phyloP scores from a whole-genome alignment of 2,888 invertebrate species.

The Zootermopsis nevadensis region DNA sequence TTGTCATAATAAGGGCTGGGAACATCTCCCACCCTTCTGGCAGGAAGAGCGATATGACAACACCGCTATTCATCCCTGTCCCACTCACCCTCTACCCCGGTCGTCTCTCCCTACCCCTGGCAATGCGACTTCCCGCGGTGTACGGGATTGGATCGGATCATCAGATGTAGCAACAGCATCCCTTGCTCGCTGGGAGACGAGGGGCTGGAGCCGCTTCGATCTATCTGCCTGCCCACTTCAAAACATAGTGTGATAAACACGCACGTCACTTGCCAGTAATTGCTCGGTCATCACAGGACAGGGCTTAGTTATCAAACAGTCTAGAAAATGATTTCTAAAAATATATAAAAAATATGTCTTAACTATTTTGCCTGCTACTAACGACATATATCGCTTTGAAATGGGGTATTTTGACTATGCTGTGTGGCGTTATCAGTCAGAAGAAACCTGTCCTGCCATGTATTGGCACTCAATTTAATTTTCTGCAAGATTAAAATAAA shows the following conservation, averaged over 20 bases:
- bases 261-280: slow-evolving; percentile 41
- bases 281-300: neutral
- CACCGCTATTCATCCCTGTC: slow-evolving; percentile 31
- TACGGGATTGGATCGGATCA: slow-evolving; percentile 49
- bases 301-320: neutral
- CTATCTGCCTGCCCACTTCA: slow-evolving; percentile 28
- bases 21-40: slow-evolving; percentile 1
- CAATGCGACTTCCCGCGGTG: slow-evolving; percentile 42
- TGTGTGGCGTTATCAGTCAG: too few relatives aligned
- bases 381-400: too few relatives aligned
- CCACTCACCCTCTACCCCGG: slow-evolving; percentile 15
- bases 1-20: slow-evolving; percentile 27
- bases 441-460: too few relatives aligned
- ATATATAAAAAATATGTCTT: neutral
- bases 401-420: too few relatives aligned
- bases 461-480: too few relatives aligned
- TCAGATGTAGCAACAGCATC: slow-evolving; percentile 37
- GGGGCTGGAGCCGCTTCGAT: neutral
- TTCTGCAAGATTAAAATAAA: too few relatives aligned
- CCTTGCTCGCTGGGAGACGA: slow-evolving; percentile 15
- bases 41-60: slow-evolving; percentile 32
- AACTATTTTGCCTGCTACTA: neutral
- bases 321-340: neutral
- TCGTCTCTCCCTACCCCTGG: slow-evolving; percentile 28
- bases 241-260: slow-evolving; percentile 12